A percentile compares a stretch with the other conserved stretches of the same genome.
Evolutionary conservation across 2,888 invertebrate genomes (phyloP).

Genomic region (Neria commutata): DNA sequence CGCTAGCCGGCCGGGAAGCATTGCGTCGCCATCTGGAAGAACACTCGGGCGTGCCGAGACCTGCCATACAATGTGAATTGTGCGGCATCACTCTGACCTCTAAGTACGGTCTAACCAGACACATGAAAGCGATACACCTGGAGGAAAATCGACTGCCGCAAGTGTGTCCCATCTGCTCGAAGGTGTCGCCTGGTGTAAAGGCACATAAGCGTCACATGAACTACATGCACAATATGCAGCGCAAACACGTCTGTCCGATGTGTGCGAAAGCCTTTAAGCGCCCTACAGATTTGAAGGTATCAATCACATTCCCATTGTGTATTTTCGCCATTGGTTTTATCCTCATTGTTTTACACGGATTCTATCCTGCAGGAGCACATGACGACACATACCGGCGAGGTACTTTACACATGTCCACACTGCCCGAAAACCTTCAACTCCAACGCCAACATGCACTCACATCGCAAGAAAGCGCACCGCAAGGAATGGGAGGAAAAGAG

Average conservation of each 20-base stretch:
- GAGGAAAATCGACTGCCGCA: conserved; percentile 48
- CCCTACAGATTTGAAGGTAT: conserved; percentile 46
- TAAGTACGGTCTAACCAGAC: conserved; percentile 52
- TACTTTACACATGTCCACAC: conserved; percentile 51
- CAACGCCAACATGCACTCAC: conserved; percentile 54
- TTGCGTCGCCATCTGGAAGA: conserved; percentile 53
- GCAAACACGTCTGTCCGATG: conserved; percentile 53
- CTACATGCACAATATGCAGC: conserved; percentile 51
- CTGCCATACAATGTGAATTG: conserved; percentile 49
- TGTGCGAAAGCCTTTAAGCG: conserved; percentile 58
- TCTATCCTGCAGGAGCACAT: conserved; percentile 50
- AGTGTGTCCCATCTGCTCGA: conserved; percentile 49
- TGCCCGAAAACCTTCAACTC: conserved; percentile 56
- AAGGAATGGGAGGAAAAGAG: conserved; percentile 53
- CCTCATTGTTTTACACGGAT: not conserved
- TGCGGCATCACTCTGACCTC: conserved; percentile 49
- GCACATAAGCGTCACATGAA: conserved; percentile 53
- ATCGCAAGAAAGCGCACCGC: conserved; percentile 54
- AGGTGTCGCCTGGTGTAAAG: conserved; percentile 48
- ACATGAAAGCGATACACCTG: conserved; percentile 54
- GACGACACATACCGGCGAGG: conserved; percentile 53
- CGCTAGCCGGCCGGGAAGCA: conserved; percentile 48
- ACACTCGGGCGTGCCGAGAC: conserved; percentile 47
- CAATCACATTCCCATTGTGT: not conserved
- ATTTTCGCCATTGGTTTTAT: not conserved